Percentiles rank a stretch among this genome's conserved stretches.
These are phyloP conservation scores for Tinea pellionella DNA, from an alignment of 2,888 invertebrate species.

Conservation along the genomic window DNA sequence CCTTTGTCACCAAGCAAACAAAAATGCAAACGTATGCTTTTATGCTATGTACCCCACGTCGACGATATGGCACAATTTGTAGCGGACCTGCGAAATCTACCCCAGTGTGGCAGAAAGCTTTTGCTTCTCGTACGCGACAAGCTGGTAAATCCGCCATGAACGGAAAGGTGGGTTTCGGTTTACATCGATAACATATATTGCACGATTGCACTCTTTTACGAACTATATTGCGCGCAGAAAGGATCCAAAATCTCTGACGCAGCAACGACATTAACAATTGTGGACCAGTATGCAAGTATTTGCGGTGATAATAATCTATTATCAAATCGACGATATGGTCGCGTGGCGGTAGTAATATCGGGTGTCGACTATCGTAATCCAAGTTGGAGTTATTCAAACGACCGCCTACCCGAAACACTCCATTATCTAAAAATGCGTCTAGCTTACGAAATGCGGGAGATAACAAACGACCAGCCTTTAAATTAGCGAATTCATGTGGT, in stretches of 20 bases:
- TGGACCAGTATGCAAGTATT: not conserved
- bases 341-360: not conserved
- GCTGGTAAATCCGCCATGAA: not conserved
- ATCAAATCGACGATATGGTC: constrained; percentile 4
- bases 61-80: not conserved
- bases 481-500: not conserved
- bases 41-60: not conserved
- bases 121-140: not conserved
- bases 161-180: not conserved
- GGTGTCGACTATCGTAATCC: not conserved
- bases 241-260: not conserved
- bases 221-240: not conserved
- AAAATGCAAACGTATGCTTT: not conserved
- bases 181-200: not conserved
- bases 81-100: not conserved
- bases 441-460: no score
- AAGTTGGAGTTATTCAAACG: not conserved
- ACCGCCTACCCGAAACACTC: not conserved
- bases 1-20: constrained; percentile 15
- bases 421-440: not conserved
- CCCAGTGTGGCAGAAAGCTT: constrained; percentile 5
- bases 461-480: no score
- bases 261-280: not conserved
- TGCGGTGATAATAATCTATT: not conserved
- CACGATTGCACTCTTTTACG: not conserved